Evolutionary conservation across 2,888 invertebrate genomes (phyloP), one percentile per base, ranked within the genome.

Genomic region (Coelopa pilipes): DNA sequence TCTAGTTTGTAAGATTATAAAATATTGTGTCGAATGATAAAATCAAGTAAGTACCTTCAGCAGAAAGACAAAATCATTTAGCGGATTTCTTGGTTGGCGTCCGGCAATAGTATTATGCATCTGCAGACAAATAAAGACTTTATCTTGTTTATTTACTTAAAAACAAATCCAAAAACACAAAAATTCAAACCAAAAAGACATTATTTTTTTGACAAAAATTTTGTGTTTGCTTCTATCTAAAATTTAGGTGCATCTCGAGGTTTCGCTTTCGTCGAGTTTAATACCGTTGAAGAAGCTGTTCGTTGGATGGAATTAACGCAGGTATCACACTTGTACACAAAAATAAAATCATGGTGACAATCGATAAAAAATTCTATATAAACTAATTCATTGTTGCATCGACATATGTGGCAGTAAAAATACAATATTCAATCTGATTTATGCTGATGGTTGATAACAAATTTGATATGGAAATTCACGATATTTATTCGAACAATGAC

Each of bases 241-340:
- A 91, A 90, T 96, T 96, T 92, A 95, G 96, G 96, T 92, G 92
- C 93, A 89, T 94, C 94, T 89, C 91, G 94, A 87, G 94, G 94
- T 87, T 94, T 95, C 91, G 95, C 94, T 88, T 95, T 95, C 92
- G 94, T 96, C 90, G 96, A 97, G 92, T 97, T 97, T 92, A 91
- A 92, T 89, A 93, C 93, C 88, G 91, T 94, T 88, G 92, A 92
- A 88, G 95, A 96, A 90, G 96, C 96, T 86, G 92, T 92, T 88
- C 92, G 92, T 88, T 96, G 96, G 95, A 96, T 96, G 94, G 95
- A 96, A 88, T 90, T 92, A 89, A 95, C 94, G 91, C 93, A 96
- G 86, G 86, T 86, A 86, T 83, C 86, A 81, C 82, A 75, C 70
- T 65, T 71, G 71, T 70, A 71, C 19, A 62, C 60, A 71, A 7